phyloP scores from a whole-genome alignment of 1,140 invertebrate species.

The Orussus abietinus region DNA sequence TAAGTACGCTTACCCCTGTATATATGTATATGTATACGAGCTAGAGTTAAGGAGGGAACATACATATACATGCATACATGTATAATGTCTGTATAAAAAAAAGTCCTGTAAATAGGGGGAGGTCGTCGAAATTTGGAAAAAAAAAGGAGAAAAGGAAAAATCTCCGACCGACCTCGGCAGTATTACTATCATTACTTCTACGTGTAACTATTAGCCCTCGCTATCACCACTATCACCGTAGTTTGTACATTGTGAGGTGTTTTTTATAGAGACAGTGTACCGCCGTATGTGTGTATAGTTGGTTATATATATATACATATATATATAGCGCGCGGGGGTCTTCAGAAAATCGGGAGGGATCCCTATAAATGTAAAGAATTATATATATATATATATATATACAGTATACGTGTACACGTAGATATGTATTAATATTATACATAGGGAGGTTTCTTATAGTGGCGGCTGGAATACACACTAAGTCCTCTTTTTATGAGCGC shows the following conservation, averaged over 20 bases:
- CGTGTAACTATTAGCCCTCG: slow-evolving; percentile 13
- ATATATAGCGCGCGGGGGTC: too few relatives aligned
- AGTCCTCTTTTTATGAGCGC: too few relatives aligned
- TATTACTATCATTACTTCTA: slow-evolving; percentile 7
- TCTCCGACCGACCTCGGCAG: background rate
- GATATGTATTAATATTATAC: too few relatives aligned
- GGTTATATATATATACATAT: too few relatives aligned
- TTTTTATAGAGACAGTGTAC: slow-evolving; percentile 6
- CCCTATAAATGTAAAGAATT: too few relatives aligned
- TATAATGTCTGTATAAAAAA: slow-evolving; percentile 27
- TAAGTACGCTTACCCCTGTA: slow-evolving; percentile 10
- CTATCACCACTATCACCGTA: slow-evolving; percentile 21
- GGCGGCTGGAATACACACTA: too few relatives aligned
- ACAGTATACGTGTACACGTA: too few relatives aligned
- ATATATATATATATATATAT: too few relatives aligned
- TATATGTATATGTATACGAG: slow-evolving; percentile 19
- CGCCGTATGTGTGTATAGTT: too few relatives aligned
- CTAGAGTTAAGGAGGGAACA: too few relatives aligned
- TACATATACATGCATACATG: slow-evolving; percentile 22
- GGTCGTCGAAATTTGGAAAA: slow-evolving; percentile 11
- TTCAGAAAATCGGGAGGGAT: too few relatives aligned
- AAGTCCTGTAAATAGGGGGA: slow-evolving; percentile 40
- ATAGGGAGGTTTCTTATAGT: too few relatives aligned
- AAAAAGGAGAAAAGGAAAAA: slow-evolving; percentile 3
- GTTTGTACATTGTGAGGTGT: slow-evolving; percentile 6